Base-by-base conservation (phyloP, 2,888 invertebrate genomes). In the Ophion ellenae region DNA sequence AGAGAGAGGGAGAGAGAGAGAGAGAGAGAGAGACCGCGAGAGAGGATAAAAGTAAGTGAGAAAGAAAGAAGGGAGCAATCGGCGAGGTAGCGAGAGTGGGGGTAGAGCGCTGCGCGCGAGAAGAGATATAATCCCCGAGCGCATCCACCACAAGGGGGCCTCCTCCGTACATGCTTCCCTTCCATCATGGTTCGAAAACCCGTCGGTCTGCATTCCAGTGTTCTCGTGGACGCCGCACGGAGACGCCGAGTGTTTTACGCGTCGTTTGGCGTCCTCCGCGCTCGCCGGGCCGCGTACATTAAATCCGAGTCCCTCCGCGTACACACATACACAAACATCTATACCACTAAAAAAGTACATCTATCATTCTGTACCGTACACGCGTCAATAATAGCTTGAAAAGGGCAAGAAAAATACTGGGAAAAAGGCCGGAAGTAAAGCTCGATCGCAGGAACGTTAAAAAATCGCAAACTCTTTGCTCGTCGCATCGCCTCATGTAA, bases 191-290 rank as follows among this genome's bases (percentile, higher is more conserved):
- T 90, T 91, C 89, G 70, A 91, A 93, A 94, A 94, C 93, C 92
- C 91, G 94, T 94, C 93, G 92, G 93, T 93, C 92, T 91, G 93
- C 94, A 94, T 94, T 94, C 94, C 94, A 94, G 92, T 93, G 91
- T 91, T 91, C 92, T 91, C 91, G 91, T 92, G 86, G 88, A 89
- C 89, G 89, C 89, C 87, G 88, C 53, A 86, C 83, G 84, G 85
- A 88, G 92, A 93, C 93, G 93, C 92, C 90, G 90, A 91, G 90
- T 86, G 80, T 40, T 17, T 40, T 61, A 61, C 74, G 45, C 77
- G 85, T 83, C 67, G 75, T 63, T 36, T 87, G 82, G 85, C 73
- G 81, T 82, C 67, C 83, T 80, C 83, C 71, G 80, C 82, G 83
- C 82, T 86, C 63, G 76, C 69, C 83, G 77, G 73, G 79, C 69